Percentiles rank a stretch among this genome's conserved stretches.
These are phyloP conservation scores for Galaxias olidus DNA, from an alignment of 2,797 vertebrate genomes.

Conservation along the genomic window DNA sequence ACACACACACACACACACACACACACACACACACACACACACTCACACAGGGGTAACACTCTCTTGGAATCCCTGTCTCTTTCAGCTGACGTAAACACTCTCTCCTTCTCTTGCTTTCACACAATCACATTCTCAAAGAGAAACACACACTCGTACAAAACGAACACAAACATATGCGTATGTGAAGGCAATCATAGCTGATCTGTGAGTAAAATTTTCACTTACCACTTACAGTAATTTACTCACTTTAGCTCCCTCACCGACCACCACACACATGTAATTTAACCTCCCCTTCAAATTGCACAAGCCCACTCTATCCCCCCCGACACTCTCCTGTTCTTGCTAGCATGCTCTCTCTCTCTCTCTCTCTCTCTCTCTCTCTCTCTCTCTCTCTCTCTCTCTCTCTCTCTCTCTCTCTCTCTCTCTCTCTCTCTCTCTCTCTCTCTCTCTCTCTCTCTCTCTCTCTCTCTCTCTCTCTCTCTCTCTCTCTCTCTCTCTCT, in stretches of 20 bases:
- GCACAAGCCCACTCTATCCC: too few relatives aligned
- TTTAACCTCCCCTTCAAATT: neutral
- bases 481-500: neutral
- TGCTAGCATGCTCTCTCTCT: constrained; percentile 52
- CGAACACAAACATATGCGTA: too few relatives aligned
- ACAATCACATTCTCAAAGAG: constrained; percentile 2
- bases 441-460: constrained; percentile 4
- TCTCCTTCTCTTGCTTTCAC: constrained; percentile 5
- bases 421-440: neutral
- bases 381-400: neutral
- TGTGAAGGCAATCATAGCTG: too few relatives aligned
- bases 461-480: constrained; percentile 16
- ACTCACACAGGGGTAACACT: too few relatives aligned
- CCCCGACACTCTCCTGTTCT: constrained; percentile 37
- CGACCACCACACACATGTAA: neutral
- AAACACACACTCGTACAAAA: neutral
- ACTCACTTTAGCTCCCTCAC: too few relatives aligned
- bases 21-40: neutral
- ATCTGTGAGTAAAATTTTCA: too few relatives aligned
- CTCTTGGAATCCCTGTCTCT: neutral
- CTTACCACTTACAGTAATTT: too few relatives aligned
- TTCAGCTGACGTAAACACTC: neutral
- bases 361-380: constrained; percentile 38
- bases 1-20: neutral
- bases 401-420: neutral